Conservation (phyloP, 1,140 invertebrate genomes). For the Globodera rostochiensis region DNA sequence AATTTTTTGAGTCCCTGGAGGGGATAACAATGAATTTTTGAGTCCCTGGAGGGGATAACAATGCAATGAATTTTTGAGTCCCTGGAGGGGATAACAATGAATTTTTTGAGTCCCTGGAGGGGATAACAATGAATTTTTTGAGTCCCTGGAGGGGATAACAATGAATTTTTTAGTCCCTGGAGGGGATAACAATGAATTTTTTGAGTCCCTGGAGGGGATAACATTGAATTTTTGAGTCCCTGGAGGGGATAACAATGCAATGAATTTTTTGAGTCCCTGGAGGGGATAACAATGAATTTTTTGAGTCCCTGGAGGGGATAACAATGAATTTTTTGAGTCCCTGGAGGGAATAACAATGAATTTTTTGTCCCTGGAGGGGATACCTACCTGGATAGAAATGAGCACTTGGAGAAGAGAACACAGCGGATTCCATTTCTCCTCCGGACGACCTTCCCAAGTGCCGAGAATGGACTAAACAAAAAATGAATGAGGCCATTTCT, state of each 20-base stretch:
- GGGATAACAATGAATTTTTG: background rate
- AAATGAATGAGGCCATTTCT: background rate
- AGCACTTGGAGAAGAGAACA: conserved; percentile 85
- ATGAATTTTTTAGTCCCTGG: conserved; percentile 70
- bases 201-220: no score
- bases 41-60: conserved; percentile 66
- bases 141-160: no score
- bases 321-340: no score
- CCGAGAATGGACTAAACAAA: conserved; percentile 70
- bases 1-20: no score
- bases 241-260: conserved; percentile 19
- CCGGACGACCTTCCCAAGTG: conserved; percentile 96
- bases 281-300: conserved; percentile 16
- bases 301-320: conserved; percentile 66
- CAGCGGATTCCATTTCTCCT: conserved; percentile 97
- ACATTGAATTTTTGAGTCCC: conserved; percentile 66
- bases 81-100: conserved; percentile 12
- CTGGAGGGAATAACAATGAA: no score
- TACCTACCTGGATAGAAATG: conserved; percentile 81
- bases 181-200: conserved; percentile 28
- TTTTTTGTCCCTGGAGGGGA: no score
- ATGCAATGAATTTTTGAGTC: conserved; percentile 66
- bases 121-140: no score
- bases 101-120: no score
- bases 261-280: conserved; percentile 66